phyloP scores from a whole-genome alignment of 2,888 invertebrate species.

The Eupithecia abbreviata region DNA sequence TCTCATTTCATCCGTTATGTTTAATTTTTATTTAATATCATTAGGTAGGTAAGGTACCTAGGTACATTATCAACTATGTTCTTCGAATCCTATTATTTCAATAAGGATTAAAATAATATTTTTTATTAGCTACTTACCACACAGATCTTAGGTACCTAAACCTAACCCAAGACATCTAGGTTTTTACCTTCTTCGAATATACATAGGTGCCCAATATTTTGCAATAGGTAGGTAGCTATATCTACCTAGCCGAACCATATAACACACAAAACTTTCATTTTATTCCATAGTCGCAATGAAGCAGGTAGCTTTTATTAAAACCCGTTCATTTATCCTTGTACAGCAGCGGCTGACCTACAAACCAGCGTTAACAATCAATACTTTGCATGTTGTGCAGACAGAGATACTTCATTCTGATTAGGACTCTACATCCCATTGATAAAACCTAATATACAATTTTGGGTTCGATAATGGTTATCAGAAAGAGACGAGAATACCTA shows the following conservation, averaged over 20 bases:
- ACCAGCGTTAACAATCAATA: conserved; percentile 30
- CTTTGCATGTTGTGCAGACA: conserved; percentile 24
- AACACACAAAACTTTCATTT: neutral
- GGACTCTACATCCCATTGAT: conserved; percentile 4
- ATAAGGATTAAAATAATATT: neutral
- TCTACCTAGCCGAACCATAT: neutral
- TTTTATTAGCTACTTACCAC: neutral
- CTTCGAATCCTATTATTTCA: neutral
- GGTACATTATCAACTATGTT: too few species aligned
- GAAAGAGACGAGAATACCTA: conserved; percentile 6
- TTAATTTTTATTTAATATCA: neutral
- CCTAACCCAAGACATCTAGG: neutral
- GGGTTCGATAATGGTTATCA: conserved; percentile 1
- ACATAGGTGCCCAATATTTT: neutral
- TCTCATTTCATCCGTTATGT: neutral
- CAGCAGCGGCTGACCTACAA: conserved; percentile 28
- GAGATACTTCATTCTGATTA: conserved; percentile 2
- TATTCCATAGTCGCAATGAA: neutral
- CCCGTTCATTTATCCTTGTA: conserved; percentile 12
- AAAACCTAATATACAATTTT: neutral
- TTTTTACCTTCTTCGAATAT: too few species aligned
- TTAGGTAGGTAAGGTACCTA: neutral
- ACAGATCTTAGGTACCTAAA: neutral
- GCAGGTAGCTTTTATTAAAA: conserved; percentile 6
- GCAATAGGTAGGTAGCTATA: neutral